Evolutionary conservation across 2,797 vertebrate species (phyloP), one percentile per base, ranked within the genome.

Genomic region (Centroberyx gerrardi): DNA sequence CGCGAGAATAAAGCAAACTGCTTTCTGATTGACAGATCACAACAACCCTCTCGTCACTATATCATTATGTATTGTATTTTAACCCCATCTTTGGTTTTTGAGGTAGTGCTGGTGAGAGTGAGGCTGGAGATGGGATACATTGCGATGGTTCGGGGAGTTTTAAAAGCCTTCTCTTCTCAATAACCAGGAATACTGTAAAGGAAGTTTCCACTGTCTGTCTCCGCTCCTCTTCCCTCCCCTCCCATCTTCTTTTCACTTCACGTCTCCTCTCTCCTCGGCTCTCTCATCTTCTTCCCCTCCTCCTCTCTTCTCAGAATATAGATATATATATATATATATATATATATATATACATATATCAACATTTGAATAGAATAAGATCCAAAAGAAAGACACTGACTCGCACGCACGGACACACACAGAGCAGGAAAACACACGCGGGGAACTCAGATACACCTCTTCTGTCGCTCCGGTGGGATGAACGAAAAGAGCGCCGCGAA

Each of bases 401-500:
- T 40, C n/a, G 53, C 33, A 68, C 10, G 46, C 18, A 62, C 38
- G 27, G 22, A n/a, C 33, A 68, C 52, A 46, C 38, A 44, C 18
- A 68, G 51, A 10, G 33, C 33, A 36, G 33, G 33, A 36, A 8
- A 22, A 22, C 22, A 53, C 29, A 65, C 49, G 52, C 31, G 52
- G 44, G 31, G 22, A 49, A 65, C 29, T 36, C 66, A 59, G 38
- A 48, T 13, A 33, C 31, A 52, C 48, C 49, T 52, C 29, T 52
- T 29, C 33, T 62, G 17, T 33, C 15, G 15, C 51, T 55, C 51
- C 27, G 12, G 27, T 12, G 55, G 60, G 40, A 63, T 28, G 5
- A 62, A 54, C 18, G 48, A 44, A 54, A n/a, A 54, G 48, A 29
- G 28, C 8, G 29, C 7, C 6, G 8, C 17, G n/a, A 15, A 31